A percentile compares a stretch with the other conserved stretches of the same genome.
Conservation (phyloP, 2,113 vertebrate species). For the Sander vitreus region DNA sequence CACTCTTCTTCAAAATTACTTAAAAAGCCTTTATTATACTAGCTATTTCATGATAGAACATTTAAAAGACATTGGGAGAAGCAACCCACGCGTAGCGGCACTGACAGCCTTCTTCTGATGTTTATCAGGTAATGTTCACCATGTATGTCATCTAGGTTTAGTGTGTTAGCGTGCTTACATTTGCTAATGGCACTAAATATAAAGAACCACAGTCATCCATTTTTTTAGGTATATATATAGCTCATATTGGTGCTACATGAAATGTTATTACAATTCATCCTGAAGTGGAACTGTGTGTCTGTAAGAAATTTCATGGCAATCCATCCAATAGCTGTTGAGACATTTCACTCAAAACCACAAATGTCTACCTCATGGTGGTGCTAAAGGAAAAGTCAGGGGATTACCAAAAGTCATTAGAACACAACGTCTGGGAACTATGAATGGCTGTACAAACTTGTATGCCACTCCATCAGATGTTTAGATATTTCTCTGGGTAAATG, state of each 20-base stretch:
- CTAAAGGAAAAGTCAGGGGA: too few species aligned
- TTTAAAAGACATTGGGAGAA: too few species aligned
- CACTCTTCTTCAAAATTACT: too few species aligned
- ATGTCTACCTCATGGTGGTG: too few species aligned
- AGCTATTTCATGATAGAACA: too few species aligned
- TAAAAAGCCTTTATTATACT: too few species aligned
- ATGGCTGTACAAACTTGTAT: not conserved
- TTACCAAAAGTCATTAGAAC: not conserved
- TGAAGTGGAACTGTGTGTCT: too few species aligned
- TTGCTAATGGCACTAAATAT: not conserved
- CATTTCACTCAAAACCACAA: too few species aligned
- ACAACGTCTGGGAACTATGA: constrained; percentile 6
- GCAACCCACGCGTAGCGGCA: too few species aligned
- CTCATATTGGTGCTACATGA: not conserved
- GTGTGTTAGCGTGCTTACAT: not conserved
- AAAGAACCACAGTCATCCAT: not conserved
- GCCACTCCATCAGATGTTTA: not conserved
- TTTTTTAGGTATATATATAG: not conserved
- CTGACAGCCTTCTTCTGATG: too few species aligned
- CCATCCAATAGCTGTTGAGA: too few species aligned
- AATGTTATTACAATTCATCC: not conserved
- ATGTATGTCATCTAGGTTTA: not conserved
- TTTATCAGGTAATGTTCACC: not conserved
- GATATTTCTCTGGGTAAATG: constrained; percentile 8
- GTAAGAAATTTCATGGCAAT: too few species aligned